Evolutionary conservation across 1,140 invertebrate species (phyloP).

Genomic region (Vollenhovia emeryi): DNA sequence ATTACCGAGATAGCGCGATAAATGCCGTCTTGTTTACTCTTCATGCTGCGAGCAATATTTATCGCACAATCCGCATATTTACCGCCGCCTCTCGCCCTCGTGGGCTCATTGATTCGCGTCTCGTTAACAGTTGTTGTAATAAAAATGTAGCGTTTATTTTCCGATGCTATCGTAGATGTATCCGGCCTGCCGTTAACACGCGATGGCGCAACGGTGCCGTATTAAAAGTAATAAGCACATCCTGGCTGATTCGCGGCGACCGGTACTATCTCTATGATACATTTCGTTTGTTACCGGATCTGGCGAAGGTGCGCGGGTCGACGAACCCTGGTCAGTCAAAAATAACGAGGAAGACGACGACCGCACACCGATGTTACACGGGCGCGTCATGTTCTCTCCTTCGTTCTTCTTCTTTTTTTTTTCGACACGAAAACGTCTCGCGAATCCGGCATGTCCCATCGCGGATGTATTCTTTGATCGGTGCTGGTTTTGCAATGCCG

Average conservation of each 20-base stretch:
- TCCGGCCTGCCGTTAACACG: conserved; percentile 43
- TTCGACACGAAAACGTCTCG: background rate
- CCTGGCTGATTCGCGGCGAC: conserved; percentile 19
- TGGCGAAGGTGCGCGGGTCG: conserved; percentile 24
- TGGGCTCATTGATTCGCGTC: conserved; percentile 3
- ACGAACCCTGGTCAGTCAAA: conserved; percentile 37
- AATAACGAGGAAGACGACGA: conserved; percentile 34
- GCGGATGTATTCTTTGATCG: background rate
- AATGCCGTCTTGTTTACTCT: background rate
- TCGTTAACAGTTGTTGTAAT: conserved; percentile 18
- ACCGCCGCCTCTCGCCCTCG: background rate
- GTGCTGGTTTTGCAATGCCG: background rate
- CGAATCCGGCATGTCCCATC: background rate
- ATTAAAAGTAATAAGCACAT: conserved; percentile 59
- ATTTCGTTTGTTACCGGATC: conserved; percentile 53
- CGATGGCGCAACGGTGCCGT: conserved; percentile 29
- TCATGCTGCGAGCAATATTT: background rate
- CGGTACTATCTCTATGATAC: conserved; percentile 40
- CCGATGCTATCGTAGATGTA: conserved; percentile 26
- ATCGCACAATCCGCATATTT: background rate
- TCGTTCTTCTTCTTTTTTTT: background rate
- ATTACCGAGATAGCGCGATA: background rate
- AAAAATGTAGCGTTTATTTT: conserved; percentile 44
- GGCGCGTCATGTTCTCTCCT: background rate
- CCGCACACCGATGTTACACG: background rate